Evolutionary conservation across 2,113 vertebrate genomes (phyloP), one percentile per base, ranked within the genome.

Genomic region (Apaloderma vittatum): DNA sequence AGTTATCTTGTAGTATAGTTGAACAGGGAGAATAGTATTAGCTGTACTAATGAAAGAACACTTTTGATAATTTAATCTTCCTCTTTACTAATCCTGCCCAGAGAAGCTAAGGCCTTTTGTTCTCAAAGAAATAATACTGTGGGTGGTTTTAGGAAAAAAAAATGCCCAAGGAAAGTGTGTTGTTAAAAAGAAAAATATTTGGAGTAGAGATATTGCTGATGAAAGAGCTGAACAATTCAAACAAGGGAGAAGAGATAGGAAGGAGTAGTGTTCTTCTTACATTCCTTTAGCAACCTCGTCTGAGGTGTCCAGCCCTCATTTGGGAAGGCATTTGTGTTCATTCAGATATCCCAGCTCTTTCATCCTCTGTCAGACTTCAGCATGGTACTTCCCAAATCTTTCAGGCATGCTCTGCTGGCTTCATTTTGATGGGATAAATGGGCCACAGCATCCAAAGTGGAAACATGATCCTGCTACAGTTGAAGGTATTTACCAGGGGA

Each of bases 111-210:
- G 32, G 24, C 22, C 17, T 87, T 84, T 77, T 93, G 43, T 71
- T 89, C 22, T 45, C 63, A 77, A 73, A 80, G 63, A 62, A 52
- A 77, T 46, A 58, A 77, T n/a, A 34, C 26, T 32, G 24, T 51
- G n/a, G 11, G 24, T 51, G n/a, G 11, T 40, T 84, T 80, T 54
- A 26, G 10, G 6, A 8, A 19, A 68, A 76, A 87, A n/a, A 20
- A 59, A 22, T 0, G 0, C 43, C 55, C 52, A 46, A 55, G 51
- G 55, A 77, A 74, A 89, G 37, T 19, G 8, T 86, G 43, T 27
- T 70, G 36, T 63, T 94, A 79, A 68, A 37, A 62, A 78, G 55
- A 82, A 88, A 94, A 92, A 68, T 72, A 72, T 51, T 82, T 93
- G 85, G 45, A 82, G 21, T 52, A 62, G 43, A 82, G 45, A 68